Evolutionary conservation across 92 coral and sea anemone genomes (phyloP), one percentile per base, ranked within the genome.

Genomic region (Umimayanthus kanabou): DNA sequence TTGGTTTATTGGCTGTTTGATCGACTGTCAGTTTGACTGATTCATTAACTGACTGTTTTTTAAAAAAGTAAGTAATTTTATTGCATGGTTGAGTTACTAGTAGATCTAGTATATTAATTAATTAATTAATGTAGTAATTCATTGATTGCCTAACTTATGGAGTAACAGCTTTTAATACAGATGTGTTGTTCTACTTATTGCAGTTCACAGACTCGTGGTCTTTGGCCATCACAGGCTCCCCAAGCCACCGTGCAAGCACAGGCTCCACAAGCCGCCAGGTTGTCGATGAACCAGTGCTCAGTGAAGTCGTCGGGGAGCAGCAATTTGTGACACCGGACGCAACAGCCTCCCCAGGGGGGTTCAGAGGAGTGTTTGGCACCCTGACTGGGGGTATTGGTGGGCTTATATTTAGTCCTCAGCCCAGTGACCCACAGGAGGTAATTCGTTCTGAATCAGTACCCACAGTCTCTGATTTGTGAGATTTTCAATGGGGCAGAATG

Each of bases 151-250:
- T 9, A 25, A n/a, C 29, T 53, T 5, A 40, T 64, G 25, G 61
- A 40, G 13, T 66, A 15, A 30, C 39, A 4, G n/a, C 20, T 43
- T 39, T n/a, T 18, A 42, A 42, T 6, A 42, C 15, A 77, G 20
- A 23, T 25, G 45, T 6, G 4, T 18, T 39, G 42, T 26, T 67
- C 4, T 43, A 13, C n/a, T 43, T 43, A 28, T 70, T 50, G 9
- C 76, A 83, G 87, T 70, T 83, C 77, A 42, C 87, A 83, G 87
- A 83, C 30, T 83, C 87, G 40, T 83, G 87, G 87, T 43, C 87
- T 8, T 43, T 67, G 39, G 87, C 78, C 9, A 40, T 83, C 61
- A 83, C 87, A 50, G 77, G 77, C 77, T 42, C 65, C 39, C 65
- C 86, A 40, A 39, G 2, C 20, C 76, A 77, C 53, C 73, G 76